Conservation (phyloP, 1,140 invertebrate species). For the Rhizoglyphus robini region DNA sequence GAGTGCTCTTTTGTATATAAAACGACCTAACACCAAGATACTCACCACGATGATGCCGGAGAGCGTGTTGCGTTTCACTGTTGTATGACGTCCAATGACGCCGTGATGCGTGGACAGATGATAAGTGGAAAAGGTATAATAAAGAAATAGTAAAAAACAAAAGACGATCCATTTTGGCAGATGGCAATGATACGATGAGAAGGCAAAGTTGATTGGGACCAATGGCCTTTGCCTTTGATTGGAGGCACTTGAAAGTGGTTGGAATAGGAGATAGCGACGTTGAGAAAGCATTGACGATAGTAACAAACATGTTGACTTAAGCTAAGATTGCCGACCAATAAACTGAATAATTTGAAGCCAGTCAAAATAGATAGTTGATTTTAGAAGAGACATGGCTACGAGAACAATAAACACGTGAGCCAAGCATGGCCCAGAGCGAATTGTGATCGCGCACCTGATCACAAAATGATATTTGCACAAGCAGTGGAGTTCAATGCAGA, state of each 20-base stretch:
- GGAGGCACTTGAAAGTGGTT: slow-evolving; percentile 1
- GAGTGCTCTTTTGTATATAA: too few species aligned
- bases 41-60: slow-evolving; percentile 16
- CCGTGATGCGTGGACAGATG: background rate
- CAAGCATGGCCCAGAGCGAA: too few species aligned
- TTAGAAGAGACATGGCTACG: too few species aligned
- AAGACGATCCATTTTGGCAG: background rate
- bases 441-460: too few species aligned
- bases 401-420: too few species aligned
- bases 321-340: too few species aligned
- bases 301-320: background rate
- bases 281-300: background rate
- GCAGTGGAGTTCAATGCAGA: too few species aligned
- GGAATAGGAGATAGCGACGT: slow-evolving; percentile 1
- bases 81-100: slow-evolving; percentile 15
- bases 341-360: too few species aligned
- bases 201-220: background rate
- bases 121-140: background rate
- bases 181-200: background rate
- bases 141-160: background rate
- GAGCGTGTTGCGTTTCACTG: slow-evolving; percentile 13
- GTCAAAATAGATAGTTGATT: too few species aligned
- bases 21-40: too few species aligned
- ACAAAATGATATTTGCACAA: too few species aligned
- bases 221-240: background rate